These are phyloP conservation scores for Simalia tracyae DNA, from an alignment of 2,797 vertebrate genomes.

Conservation along the genomic window DNA sequence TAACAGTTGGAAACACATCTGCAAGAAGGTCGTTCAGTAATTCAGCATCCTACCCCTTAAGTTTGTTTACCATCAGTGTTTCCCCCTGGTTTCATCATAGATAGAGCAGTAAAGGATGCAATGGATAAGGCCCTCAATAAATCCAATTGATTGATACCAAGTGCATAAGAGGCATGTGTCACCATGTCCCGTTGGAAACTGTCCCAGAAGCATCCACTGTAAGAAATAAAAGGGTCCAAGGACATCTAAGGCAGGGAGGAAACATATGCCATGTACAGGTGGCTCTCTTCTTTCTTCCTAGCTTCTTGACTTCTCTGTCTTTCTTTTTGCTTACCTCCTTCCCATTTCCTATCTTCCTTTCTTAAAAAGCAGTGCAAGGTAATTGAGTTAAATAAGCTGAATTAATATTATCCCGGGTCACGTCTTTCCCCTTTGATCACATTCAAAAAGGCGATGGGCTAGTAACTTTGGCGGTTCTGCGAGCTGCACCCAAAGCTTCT, in stretches of 20 bases:
- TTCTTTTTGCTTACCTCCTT: not conserved
- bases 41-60: not conserved
- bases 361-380: not conserved
- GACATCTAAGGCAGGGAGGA: no score
- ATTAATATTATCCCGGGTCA: not conserved
- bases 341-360: not conserved
- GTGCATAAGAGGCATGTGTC: not conserved
- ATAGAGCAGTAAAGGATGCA: not conserved
- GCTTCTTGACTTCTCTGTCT: not conserved
- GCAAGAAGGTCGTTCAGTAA: not conserved
- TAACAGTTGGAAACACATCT: not conserved
- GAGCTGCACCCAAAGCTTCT: not conserved
- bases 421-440: not conserved
- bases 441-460: not conserved
- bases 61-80: not conserved
- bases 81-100: not conserved
- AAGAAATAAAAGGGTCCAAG: no score
- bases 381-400: not conserved
- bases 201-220: not conserved
- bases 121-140: not conserved
- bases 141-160: not conserved
- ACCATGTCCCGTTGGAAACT: not conserved
- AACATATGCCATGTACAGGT: no score
- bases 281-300: not conserved
- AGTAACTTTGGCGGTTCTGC: not conserved